Evolutionary conservation across 2,113 vertebrate genomes (phyloP), one percentile per base, ranked within the genome.

Genomic region (Ptilonorhynchus violaceus): DNA sequence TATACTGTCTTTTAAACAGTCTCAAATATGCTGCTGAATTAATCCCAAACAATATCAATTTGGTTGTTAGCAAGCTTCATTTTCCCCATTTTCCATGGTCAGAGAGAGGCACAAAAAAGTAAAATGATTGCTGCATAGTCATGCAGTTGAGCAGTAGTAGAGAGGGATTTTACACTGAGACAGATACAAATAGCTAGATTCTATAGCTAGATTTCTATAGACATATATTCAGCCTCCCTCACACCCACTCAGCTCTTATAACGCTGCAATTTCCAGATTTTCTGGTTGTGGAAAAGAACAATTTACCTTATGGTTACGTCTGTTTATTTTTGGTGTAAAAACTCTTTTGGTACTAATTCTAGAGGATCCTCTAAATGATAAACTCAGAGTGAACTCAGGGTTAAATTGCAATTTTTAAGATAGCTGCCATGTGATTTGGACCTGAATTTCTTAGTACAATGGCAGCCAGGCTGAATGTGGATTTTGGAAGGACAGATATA

Each of bases 401-500:
- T 93, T 90, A 83, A 96, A 90, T 46, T 67, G 50, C 46, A 80
- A 2, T 94, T 94, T 91, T 92, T 70, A 55, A 73, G 63, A 69
- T 30, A 2, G 2, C 66, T 79, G 58, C 58, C 63, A 74, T 39
- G 44, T 92, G 66, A 90, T 90, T 93, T 95, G 67, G 85, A 79
- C 42, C 55, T 70, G 37, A 90, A 77, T 88, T 95, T 88, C 78
- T 94, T 47, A 76, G 75, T 83, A 59, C 42, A 79, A 74, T 0
- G 0, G 66, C 86, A 91, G 89, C 67, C 89, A 95, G 70, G 37
- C 50, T 86, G 82, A 89, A 74, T 95, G 89, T 96, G 85, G 85
- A 76, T 96, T 93, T 96, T 96, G 93, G 96, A 96, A 96, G 78
- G 82, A 89, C 68, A 85, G 85, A 89, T 76, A 50, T 94, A 91